Evolutionary conservation across 2,888 invertebrate genomes (phyloP), one percentile per base, ranked within the genome.

Genomic region (Lepetodrilus schrolli): DNA sequence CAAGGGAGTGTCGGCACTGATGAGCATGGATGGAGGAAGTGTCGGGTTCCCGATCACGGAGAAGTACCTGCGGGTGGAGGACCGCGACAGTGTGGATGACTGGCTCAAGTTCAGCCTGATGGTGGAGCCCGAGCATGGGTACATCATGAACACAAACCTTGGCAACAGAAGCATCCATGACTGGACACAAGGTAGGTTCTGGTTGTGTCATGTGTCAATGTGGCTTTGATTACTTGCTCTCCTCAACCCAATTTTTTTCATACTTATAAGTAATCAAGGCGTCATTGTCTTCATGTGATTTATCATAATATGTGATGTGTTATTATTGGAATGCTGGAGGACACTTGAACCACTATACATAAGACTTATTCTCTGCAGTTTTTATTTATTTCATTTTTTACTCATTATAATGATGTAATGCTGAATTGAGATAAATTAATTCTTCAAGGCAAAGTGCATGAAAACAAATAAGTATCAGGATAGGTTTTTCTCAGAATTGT

Each of bases 101-200:
- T 79, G 80, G 8, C 79, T 90, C 34, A 70, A 80, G 23, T 90
- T 86, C 76, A 78, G 81, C 23, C 72, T 90, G 43, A 88, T 86
- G 5, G 74, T 82, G 3, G 79, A 75, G 5, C 89, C 90, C 0
- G 74, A 79, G 37, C 80, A 86, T 79, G 90, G 90, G 21, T 84
- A 85, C 73, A 74, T 90, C 51, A 82, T 86, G 66, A 86, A 89
- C 76, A 69, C 79, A 4, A 78, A 75, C 13, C 74, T 75, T 21
- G 84, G 84, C 13, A 84, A 85, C 73, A 73, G 76, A 26, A 82
- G 80, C 66, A 82, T 88, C 71, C 78, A 74, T 51, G 83, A 84
- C 70, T 90, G 90, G 88, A 90, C 90, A 0, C 91, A 91, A 87
- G 90, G 90, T 91, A 84, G 81, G 87, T 34, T 30, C 5, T 47